Evolutionary conservation across 2,888 invertebrate species (phyloP).

Genomic region (Aricia artaxerxes): DNA sequence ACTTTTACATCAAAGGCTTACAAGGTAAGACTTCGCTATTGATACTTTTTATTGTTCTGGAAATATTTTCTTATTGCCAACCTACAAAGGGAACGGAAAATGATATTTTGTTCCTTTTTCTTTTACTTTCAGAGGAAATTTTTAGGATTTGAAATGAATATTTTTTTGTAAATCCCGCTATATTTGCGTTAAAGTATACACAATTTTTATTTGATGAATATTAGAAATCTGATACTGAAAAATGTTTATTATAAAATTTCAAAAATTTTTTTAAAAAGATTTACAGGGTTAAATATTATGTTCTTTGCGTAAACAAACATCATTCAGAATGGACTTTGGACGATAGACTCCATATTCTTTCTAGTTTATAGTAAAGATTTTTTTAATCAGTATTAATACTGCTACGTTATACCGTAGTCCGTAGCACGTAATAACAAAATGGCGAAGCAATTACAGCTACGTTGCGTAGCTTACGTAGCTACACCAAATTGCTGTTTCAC

Average conservation of each 20-base stretch:
- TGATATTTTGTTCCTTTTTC: not conserved
- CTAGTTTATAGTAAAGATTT: too few species aligned
- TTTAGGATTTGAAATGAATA: too few species aligned
- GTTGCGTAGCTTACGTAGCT: not conserved
- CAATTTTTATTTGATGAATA: too few species aligned
- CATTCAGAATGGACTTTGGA: too few species aligned
- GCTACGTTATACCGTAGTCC: not conserved
- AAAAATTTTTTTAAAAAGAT: too few species aligned
- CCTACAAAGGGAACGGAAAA: not conserved
- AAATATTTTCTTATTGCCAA: slow-evolving; percentile 25
- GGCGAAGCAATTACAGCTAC: slow-evolving; percentile 6
- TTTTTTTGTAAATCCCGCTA: too few species aligned
- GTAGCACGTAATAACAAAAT: not conserved
- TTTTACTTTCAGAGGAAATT: not conserved
- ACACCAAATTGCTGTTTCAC: not conserved
- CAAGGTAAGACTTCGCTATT: slow-evolving; percentile 3
- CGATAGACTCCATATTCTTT: too few species aligned
- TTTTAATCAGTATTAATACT: not conserved
- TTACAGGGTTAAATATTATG: too few species aligned
- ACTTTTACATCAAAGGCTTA: slow-evolving; percentile 23
- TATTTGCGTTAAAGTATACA: too few species aligned
- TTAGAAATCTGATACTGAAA: too few species aligned
- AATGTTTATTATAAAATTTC: too few species aligned
- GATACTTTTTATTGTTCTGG: slow-evolving; percentile 24
- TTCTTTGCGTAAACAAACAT: too few species aligned